phyloP scores from a whole-genome alignment of 2,888 invertebrate species.

The Rhagonycha lutea region DNA sequence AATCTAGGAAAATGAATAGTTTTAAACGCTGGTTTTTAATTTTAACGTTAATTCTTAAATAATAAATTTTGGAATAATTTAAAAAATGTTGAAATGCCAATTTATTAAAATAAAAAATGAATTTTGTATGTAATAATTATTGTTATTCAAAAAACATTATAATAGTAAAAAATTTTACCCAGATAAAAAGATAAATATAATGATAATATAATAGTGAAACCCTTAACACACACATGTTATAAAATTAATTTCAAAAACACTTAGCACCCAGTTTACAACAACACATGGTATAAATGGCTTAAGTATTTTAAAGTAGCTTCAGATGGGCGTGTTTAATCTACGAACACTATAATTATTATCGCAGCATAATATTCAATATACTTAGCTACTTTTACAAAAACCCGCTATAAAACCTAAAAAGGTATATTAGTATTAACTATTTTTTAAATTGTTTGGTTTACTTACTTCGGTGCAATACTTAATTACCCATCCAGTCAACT shows the following conservation, averaged over 20 bases:
- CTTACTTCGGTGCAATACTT: neutral
- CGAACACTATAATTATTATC: slow-evolving; percentile 29
- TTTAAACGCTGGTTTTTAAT: too few species aligned
- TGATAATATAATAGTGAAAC: neutral
- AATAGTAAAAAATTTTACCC: neutral
- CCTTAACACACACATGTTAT: neutral
- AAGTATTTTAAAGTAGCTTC: slow-evolving; percentile 30
- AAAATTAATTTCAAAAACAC: neutral
- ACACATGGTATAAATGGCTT: neutral
- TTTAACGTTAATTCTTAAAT: too few species aligned
- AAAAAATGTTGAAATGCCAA: neutral
- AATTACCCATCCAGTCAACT: neutral
- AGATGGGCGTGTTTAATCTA: slow-evolving; percentile 26
- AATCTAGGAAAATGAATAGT: too few species aligned
- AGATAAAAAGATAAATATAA: neutral
- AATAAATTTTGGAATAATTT: neutral
- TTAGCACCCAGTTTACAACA: neutral
- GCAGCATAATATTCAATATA: slow-evolving; percentile 16
- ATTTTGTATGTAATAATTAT: neutral
- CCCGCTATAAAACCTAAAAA: neutral
- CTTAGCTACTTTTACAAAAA: neutral
- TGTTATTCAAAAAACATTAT: neutral
- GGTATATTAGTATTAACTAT: neutral
- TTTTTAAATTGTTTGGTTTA: neutral
- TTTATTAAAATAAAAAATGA: neutral